Conservation (phyloP, 2,797 vertebrate genomes). For the Mormyrops boulengeri region DNA sequence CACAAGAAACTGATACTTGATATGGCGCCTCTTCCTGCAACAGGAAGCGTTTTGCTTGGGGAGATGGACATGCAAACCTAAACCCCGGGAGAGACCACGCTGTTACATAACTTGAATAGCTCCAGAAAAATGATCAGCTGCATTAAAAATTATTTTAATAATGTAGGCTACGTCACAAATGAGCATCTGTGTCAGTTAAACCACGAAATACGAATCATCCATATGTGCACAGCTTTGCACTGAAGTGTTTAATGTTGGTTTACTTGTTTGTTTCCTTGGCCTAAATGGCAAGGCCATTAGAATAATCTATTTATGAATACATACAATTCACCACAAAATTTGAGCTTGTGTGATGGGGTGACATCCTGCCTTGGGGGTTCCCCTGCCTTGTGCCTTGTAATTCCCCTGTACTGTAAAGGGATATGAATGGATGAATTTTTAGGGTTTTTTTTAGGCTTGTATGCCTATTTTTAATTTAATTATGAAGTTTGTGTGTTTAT, state of each 20-base stretch:
- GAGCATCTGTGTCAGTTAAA: background rate
- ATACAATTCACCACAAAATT: background rate
- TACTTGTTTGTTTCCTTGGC: background rate
- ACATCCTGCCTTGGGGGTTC: background rate
- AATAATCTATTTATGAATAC: constrained; percentile 3
- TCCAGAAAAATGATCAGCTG: background rate
- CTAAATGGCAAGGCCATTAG: background rate
- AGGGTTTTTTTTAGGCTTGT: background rate
- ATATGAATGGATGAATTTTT: background rate
- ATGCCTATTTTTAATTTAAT: background rate
- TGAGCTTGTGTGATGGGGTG: background rate
- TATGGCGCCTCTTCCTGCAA: background rate
- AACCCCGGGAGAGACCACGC: background rate
- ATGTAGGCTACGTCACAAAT: background rate
- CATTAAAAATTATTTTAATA: background rate
- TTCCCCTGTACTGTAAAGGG: background rate
- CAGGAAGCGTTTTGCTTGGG: background rate
- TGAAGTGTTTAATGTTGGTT: background rate
- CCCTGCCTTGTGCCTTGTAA: background rate
- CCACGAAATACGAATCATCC: background rate
- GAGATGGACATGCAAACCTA: background rate
- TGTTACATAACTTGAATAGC: background rate
- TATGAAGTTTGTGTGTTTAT: background rate
- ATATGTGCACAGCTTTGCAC: background rate
- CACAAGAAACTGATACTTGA: background rate